Percentiles rank a stretch among this genome's conserved stretches.
These are phyloP conservation scores for Athene cunicularia DNA, from an alignment of 2,113 vertebrate genomes.

Conservation along the genomic window DNA sequence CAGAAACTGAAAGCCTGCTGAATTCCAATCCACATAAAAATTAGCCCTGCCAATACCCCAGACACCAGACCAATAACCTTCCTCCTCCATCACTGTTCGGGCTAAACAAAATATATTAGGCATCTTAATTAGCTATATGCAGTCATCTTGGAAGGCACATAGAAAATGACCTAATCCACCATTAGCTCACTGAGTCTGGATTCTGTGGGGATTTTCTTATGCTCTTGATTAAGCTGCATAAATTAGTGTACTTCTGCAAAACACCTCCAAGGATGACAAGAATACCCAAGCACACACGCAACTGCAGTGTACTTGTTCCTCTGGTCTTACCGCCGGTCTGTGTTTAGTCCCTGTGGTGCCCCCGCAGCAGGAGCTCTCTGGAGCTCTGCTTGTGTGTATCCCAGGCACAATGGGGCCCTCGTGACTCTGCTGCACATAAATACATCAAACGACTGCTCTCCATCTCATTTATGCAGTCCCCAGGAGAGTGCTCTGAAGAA, in stretches of 20 bases:
- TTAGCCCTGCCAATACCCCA: not conserved
- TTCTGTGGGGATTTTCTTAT: not conserved
- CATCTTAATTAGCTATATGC: conserved; percentile 16
- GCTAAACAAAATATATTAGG: conserved; percentile 10
- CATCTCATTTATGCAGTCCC: not conserved
- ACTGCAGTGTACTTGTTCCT: not conserved
- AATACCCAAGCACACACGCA: not conserved
- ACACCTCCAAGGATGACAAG: not conserved
- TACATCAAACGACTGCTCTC: not conserved
- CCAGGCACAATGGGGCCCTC: not conserved
- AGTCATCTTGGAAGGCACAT: conserved; percentile 40
- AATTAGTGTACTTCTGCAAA: not conserved
- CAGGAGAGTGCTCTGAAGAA: not conserved
- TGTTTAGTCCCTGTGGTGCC: not conserved
- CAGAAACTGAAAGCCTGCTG: not conserved
- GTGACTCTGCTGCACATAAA: not conserved
- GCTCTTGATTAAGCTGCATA: not conserved
- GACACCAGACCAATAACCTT: conserved; percentile 27
- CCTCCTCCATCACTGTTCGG: not conserved
- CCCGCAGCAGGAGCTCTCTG: not conserved
- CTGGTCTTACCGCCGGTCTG: fast-evolving
- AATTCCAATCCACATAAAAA: not conserved
- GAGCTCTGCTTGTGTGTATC: not conserved
- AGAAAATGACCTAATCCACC: conserved; percentile 44
- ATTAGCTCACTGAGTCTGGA: not conserved